These are phyloP conservation scores for Microctenopoma stevenorrisi DNA, from an alignment of 2,797 vertebrate species.

Conservation along the genomic window DNA sequence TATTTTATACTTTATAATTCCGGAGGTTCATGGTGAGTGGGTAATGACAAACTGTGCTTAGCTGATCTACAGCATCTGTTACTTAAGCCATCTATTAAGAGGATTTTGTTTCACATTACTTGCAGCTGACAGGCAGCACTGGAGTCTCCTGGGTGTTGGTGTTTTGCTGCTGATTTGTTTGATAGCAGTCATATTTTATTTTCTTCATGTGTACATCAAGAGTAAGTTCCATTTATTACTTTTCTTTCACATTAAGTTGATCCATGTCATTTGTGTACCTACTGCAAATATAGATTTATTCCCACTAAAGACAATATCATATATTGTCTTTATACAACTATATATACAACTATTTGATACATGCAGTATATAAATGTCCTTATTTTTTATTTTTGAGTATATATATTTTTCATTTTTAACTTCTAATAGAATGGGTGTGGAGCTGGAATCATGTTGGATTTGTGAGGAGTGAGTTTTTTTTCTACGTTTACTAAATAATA, in stretches of 20 bases:
- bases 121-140: constrained; percentile 83
- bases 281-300: constrained; percentile 31
- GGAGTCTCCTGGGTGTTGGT: constrained; percentile 82
- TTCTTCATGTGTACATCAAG: constrained; percentile 79
- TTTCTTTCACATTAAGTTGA: background rate
- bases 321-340: no score
- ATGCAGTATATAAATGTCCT: background rate
- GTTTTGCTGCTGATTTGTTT: constrained; percentile 72
- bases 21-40: background rate
- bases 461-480: constrained; percentile 59
- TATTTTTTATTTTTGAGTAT: background rate
- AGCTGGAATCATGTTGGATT: constrained; percentile 61
- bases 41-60: background rate
- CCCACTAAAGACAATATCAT: background rate
- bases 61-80: background rate
- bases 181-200: constrained; percentile 72
- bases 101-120: constrained; percentile 2
- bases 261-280: background rate
- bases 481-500: background rate
- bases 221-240: constrained; percentile 76
- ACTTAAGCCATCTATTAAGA: background rate
- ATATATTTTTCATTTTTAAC: constrained; percentile 16
- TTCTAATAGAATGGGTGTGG: constrained; percentile 68
- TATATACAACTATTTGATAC: background rate
- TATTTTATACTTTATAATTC: background rate